Evolutionary conservation across 2,113 vertebrate species (phyloP).

Genomic region (Marmota flaviventris): DNA sequence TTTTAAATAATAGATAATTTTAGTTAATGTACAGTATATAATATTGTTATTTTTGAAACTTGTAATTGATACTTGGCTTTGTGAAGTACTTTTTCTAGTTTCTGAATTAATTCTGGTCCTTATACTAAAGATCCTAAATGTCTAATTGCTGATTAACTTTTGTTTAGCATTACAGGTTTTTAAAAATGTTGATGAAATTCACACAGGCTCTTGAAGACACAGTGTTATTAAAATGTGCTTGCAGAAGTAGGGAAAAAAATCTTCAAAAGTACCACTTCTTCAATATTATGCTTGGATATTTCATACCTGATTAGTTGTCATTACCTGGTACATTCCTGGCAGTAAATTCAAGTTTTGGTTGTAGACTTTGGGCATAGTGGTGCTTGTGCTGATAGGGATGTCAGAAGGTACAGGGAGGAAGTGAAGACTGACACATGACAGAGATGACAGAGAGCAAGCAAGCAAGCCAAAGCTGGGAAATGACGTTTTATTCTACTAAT

Average conservation of each 20-base stretch:
- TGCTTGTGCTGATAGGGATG: not conserved
- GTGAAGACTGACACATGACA: not conserved
- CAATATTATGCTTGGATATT: constrained; percentile 56
- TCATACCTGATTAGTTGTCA: constrained; percentile 46
- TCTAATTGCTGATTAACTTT: not conserved
- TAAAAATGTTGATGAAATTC: constrained; percentile 52
- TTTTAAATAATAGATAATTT: not conserved
- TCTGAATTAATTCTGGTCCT: not conserved
- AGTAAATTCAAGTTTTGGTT: not conserved
- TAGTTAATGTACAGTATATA: not conserved
- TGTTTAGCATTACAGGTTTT: constrained; percentile 32
- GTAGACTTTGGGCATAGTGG: not conserved
- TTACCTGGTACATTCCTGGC: not conserved
- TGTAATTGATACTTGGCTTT: not conserved
- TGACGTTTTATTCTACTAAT: not conserved
- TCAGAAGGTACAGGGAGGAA: not conserved
- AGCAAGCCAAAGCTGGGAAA: not conserved
- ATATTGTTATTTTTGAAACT: not conserved
- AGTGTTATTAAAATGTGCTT: constrained; percentile 41
- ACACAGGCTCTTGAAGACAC: not conserved
- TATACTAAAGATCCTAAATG: not conserved
- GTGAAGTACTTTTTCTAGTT: not conserved
- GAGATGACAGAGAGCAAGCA: not conserved
- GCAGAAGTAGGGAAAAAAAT: not conserved
- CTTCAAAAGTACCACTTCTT: too few relatives aligned